Conservation (phyloP, 2,113 vertebrate genomes). For the Micronycteris hirsuta region DNA sequence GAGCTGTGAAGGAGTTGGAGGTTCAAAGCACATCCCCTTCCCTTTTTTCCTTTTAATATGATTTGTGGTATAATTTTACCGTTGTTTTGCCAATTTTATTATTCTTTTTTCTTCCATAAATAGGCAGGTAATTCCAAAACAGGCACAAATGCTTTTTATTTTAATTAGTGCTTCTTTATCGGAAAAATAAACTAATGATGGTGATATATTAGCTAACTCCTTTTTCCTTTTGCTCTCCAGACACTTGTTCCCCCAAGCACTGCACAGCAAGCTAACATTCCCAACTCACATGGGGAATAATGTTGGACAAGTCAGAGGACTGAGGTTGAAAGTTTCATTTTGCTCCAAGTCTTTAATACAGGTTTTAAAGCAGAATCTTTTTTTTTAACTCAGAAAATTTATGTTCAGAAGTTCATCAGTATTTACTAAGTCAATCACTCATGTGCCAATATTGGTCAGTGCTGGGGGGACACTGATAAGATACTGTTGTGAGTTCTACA, state of each 20-base stretch:
- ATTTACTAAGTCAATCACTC: neutral
- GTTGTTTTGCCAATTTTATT: neutral
- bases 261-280: neutral
- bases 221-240: neutral
- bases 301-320: neutral
- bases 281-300: neutral
- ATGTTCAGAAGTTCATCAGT: neutral
- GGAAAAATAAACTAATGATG: slow-evolving; percentile 4
- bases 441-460: neutral
- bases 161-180: slow-evolving; percentile 3
- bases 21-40: slow-evolving; percentile 21
- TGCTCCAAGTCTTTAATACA: neutral
- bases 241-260: neutral
- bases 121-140: slow-evolving; percentile 18
- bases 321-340: neutral
- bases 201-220: neutral
- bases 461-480: neutral
- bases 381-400: neutral
- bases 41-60: slow-evolving; percentile 5
- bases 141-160: neutral
- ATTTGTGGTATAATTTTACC: slow-evolving; percentile 26
- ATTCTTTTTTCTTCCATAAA: slow-evolving; percentile 31
- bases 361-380: neutral
- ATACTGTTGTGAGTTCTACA: neutral
- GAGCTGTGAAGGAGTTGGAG: slow-evolving; percentile 56